phyloP scores from a whole-genome alignment of 35 echinoderm and acorn worm genomes.

The Nesometra sesokonis region DNA sequence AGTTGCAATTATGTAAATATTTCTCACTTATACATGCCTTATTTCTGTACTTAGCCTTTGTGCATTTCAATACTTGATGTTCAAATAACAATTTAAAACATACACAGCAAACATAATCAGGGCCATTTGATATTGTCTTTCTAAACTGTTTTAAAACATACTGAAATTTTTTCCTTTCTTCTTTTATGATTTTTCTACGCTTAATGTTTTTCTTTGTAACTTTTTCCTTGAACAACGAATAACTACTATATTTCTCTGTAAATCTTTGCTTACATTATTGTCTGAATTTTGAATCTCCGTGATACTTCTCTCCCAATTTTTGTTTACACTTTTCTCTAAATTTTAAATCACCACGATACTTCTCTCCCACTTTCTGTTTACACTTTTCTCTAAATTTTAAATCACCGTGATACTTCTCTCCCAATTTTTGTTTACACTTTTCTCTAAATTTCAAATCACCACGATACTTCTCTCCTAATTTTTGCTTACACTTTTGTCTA shows the following conservation, averaged over 20 bases:
- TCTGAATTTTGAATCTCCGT: background rate
- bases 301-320: background rate
- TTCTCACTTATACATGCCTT: conserved; percentile 15
- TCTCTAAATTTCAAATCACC: too few species aligned
- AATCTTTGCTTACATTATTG: background rate
- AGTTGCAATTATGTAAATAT: conserved; percentile 14
- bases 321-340: background rate
- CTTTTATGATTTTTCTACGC: background rate
- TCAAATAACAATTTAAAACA: conserved; percentile 27
- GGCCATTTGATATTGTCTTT: conserved; percentile 22
- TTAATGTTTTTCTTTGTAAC: background rate
- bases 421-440: background rate
- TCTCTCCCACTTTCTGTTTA: background rate
- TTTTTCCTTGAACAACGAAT: background rate
- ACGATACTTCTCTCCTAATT: too few species aligned
- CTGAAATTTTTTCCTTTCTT: background rate
- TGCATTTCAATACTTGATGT: conserved; percentile 28
- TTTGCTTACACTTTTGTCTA: too few species aligned
- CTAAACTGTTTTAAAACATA: conserved; percentile 7
- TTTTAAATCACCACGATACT: background rate
- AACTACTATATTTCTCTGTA: background rate
- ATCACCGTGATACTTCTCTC: background rate
- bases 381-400: background rate
- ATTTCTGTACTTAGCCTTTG: conserved; percentile 16
- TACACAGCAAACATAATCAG: conserved; percentile 39